These are phyloP conservation scores for Sapayoa aenigma DNA, from an alignment of 2,113 vertebrate genomes.

Conservation along the genomic window DNA sequence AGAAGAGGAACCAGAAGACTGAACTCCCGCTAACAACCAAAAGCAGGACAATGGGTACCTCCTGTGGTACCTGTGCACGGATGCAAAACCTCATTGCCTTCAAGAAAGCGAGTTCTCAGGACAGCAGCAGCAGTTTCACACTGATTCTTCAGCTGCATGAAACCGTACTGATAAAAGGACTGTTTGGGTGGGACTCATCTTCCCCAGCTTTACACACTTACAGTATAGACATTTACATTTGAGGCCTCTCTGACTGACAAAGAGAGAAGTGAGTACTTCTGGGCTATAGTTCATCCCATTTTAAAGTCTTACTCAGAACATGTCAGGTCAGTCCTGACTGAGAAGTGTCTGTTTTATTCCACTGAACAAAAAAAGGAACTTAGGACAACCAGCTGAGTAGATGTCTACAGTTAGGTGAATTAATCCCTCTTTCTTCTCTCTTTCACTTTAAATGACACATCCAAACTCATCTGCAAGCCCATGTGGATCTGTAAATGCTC, in stretches of 20 bases:
- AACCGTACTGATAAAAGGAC: not conserved
- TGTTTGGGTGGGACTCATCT: not conserved
- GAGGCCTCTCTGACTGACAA: not conserved
- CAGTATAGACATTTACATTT: not conserved
- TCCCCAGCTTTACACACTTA: not conserved
- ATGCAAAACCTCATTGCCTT: not conserved
- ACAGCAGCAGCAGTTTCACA: not conserved
- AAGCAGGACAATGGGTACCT: not conserved
- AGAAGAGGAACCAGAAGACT: not conserved
- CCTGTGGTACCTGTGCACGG: not conserved
- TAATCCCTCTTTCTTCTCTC: not conserved
- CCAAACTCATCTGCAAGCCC: not conserved
- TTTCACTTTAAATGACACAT: not conserved
- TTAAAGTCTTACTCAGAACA: not conserved
- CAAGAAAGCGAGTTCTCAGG: not conserved
- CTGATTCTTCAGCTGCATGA: not conserved
- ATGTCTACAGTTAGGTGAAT: not conserved
- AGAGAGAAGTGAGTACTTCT: not conserved
- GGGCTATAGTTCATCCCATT: not conserved
- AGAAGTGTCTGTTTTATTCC: not conserved
- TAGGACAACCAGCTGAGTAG: not conserved
- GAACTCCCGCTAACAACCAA: not conserved
- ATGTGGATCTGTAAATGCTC: not conserved
- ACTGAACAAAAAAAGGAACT: not conserved
- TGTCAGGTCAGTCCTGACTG: not conserved